phyloP scores from a whole-genome alignment of 2,113 vertebrate species.

The Cephalopterus ornatus region DNA sequence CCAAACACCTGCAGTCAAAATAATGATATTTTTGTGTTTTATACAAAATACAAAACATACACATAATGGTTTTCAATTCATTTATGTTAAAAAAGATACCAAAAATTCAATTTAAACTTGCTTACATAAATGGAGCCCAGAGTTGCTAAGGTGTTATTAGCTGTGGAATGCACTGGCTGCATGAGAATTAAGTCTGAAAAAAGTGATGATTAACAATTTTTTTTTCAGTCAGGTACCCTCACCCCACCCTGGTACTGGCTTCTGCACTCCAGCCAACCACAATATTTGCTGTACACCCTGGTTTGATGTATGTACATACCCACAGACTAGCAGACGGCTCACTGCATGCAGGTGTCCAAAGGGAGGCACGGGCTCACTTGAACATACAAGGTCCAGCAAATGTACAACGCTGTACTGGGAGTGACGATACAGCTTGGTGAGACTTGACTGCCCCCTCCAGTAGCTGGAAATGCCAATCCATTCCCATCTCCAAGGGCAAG shows the following conservation, averaged over 20 bases:
- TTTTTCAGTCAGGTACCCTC: not conserved
- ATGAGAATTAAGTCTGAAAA: not conserved
- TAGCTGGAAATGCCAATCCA: not conserved
- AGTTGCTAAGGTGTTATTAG: conserved; percentile 4
- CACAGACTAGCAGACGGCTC: not conserved
- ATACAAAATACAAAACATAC: conserved; percentile 88
- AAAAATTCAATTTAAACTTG: not conserved
- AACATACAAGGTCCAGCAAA: not conserved
- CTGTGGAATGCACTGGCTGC: not conserved
- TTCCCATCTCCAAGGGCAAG: not conserved
- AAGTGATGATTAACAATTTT: not conserved
- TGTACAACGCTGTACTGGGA: not conserved
- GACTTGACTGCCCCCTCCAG: not conserved
- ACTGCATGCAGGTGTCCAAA: not conserved
- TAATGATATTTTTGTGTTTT: conserved; percentile 68
- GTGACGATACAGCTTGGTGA: not conserved
- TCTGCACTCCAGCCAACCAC: not conserved
- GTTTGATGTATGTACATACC: no score
- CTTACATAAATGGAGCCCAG: conserved; percentile 47
- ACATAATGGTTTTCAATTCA: conserved; percentile 69
- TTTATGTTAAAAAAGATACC: conserved; percentile 75
- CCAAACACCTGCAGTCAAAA: not conserved
- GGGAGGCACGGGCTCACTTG: not conserved
- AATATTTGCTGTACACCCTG: not conserved
- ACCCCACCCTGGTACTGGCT: not conserved